phyloP scores from a whole-genome alignment of 2,797 vertebrate species.

The Hypotaenidia okinawae region DNA sequence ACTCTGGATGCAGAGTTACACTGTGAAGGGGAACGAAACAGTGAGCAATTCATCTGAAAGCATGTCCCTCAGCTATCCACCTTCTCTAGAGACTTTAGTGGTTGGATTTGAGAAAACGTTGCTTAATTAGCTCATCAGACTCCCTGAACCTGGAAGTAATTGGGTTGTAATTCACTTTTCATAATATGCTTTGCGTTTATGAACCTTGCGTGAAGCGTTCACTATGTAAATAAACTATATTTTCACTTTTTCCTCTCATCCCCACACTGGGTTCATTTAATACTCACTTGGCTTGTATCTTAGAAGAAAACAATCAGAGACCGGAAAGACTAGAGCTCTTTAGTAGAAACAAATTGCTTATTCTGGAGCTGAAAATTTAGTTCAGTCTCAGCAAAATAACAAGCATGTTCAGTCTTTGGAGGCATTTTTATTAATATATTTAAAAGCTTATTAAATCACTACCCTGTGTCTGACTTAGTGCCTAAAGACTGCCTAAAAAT shows the following conservation, averaged over 20 bases:
- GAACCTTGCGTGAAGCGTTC: conserved; percentile 12
- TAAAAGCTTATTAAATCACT: conserved; percentile 27
- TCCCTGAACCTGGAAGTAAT: conserved; percentile 40
- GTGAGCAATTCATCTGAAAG: background rate
- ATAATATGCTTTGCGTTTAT: conserved; percentile 47
- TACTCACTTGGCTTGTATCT: conserved; percentile 41
- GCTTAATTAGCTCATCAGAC: conserved; percentile 31
- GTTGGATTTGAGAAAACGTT: background rate
- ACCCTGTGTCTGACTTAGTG: conserved; percentile 7
- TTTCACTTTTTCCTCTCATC: conserved; percentile 28
- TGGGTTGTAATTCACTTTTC: conserved; percentile 37
- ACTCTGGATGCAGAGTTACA: background rate
- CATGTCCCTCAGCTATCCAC: background rate
- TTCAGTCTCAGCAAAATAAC: conserved; percentile 51
- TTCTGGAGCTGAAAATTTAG: conserved; percentile 26
- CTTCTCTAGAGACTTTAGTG: background rate
- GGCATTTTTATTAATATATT: conserved; percentile 29
- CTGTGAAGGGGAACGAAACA: background rate
- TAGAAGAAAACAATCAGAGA: conserved; percentile 52
- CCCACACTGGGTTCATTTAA: conserved; percentile 20
- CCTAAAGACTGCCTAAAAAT: conserved; percentile 19
- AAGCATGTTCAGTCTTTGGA: conserved; percentile 18
- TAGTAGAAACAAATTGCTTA: conserved; percentile 56
- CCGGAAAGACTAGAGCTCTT: conserved; percentile 31
- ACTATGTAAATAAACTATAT: conserved; percentile 46